phyloP scores from a whole-genome alignment of 2,113 vertebrate species.

The Colistium nudipinnis region DNA sequence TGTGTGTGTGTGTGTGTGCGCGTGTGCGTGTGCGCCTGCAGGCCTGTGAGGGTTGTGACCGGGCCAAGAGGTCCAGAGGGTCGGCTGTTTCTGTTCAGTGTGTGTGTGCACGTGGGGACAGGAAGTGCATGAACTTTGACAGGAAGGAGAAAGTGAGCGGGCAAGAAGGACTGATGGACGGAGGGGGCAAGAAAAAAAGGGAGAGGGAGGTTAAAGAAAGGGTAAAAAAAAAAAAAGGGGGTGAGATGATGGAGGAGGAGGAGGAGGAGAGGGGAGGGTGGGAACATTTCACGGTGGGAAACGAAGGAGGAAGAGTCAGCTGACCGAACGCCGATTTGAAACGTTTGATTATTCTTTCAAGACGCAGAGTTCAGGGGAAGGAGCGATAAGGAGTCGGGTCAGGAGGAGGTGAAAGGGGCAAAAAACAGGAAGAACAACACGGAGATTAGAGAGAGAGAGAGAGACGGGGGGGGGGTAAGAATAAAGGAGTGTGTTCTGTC shows the following conservation, averaged over 20 bases:
- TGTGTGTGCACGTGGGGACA: slow-evolving; percentile 42
- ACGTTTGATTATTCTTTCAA: too few species aligned
- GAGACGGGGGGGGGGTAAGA: not conserved
- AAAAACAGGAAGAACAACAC: slow-evolving; percentile 58
- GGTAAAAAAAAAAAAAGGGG: slow-evolving; percentile 21
- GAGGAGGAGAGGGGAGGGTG: not conserved
- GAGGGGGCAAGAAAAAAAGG: slow-evolving; percentile 8
- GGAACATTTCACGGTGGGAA: not conserved
- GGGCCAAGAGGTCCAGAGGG: slow-evolving; percentile 53
- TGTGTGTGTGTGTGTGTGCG: slow-evolving; percentile 17
- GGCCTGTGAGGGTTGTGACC: slow-evolving; percentile 82
- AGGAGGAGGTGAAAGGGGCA: slow-evolving; percentile 26
- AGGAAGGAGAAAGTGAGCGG: slow-evolving; percentile 73
- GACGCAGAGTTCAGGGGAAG: not conserved
- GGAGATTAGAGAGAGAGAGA: slow-evolving; percentile 1
- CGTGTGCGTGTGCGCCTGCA: not conserved
- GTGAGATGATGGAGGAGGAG: slow-evolving; percentile 21
- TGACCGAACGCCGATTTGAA: not conserved
- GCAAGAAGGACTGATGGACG: slow-evolving; percentile 37
- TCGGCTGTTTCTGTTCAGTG: slow-evolving; percentile 49
- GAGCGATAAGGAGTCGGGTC: slow-evolving; percentile 16
- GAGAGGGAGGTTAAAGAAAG: slow-evolving; percentile 60
- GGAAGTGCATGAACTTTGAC: slow-evolving; percentile 76
- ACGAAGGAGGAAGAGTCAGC: not conserved
- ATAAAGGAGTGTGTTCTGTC: slow-evolving; percentile 17